Evolutionary conservation across 1,140 invertebrate genomes (phyloP).

Genomic region (Euura saliciscinereae): DNA sequence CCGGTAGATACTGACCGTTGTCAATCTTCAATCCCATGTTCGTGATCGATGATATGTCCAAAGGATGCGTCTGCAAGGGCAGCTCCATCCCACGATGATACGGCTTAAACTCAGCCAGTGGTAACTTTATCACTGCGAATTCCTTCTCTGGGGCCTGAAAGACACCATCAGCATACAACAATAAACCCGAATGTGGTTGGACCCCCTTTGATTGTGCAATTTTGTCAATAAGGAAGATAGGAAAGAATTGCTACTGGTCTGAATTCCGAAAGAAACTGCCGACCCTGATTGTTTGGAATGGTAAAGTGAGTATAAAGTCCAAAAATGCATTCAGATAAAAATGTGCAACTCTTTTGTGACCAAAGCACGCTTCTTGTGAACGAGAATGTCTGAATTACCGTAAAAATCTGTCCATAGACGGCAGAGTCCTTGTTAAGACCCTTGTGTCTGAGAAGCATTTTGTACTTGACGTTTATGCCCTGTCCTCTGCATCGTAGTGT

Average conservation of each 20-base stretch:
- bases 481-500: slow-evolving; percentile 65
- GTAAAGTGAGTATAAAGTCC: too few relatives aligned
- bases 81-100: slow-evolving; percentile 66
- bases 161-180: too few relatives aligned
- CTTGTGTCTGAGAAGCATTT: slow-evolving; percentile 68
- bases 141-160: slow-evolving; percentile 61
- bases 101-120: slow-evolving; percentile 66
- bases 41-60: slow-evolving; percentile 66
- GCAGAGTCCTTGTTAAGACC: slow-evolving; percentile 64
- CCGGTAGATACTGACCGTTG: slow-evolving; percentile 68
- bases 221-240: too few relatives aligned
- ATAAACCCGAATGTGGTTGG: too few relatives aligned
- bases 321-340: too few relatives aligned
- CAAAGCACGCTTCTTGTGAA: too few relatives aligned
- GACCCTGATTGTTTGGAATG: too few relatives aligned
- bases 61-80: slow-evolving; percentile 57
- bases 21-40: slow-evolving; percentile 69
- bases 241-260: too few relatives aligned
- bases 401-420: slow-evolving; percentile 69
- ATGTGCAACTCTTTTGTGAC: too few relatives aligned
- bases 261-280: too few relatives aligned
- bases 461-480: slow-evolving; percentile 61
- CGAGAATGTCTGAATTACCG: slow-evolving; percentile 52
- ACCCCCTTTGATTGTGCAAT: too few relatives aligned
- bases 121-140: slow-evolving; percentile 61